A percentile compares a stretch with the other conserved stretches of the same genome.
Evolutionary conservation across 2,113 vertebrate species (phyloP).

Genomic region (Semicossyphus pulcher): DNA sequence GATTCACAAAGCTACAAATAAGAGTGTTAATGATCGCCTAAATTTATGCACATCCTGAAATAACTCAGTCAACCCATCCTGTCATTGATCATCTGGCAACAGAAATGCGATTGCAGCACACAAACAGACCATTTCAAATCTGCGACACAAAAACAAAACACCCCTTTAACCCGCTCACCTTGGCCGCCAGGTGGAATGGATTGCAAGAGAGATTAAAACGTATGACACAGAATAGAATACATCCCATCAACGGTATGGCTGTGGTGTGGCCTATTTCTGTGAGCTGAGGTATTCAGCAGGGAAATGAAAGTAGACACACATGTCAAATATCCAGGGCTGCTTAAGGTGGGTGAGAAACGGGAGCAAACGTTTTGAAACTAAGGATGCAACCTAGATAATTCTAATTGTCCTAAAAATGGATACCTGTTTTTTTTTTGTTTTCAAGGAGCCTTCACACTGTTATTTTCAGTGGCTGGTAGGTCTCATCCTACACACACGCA

Average conservation of each 20-base stretch:
- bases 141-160: neutral
- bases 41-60: neutral
- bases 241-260: conserved; percentile 51
- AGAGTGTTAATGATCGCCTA: neutral
- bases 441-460: conserved; percentile 8
- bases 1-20: neutral
- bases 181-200: conserved; percentile 26
- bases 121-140: neutral
- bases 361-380: conserved; percentile 73
- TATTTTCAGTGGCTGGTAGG: neutral
- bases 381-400: conserved; percentile 76
- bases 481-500: neutral
- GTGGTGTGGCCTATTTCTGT: conserved; percentile 74
- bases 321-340: conserved; percentile 80
- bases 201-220: conserved; percentile 5
- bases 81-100: neutral
- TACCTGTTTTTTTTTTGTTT: conserved; percentile 12
- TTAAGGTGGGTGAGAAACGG: conserved; percentile 68
- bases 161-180: conserved; percentile 37
- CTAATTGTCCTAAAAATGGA: conserved; percentile 73
- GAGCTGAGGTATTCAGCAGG: conserved; percentile 78
- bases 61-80: neutral
- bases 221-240: conserved; percentile 28
- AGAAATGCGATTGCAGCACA: neutral
- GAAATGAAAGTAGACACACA: conserved; percentile 79